Base-by-base conservation (phyloP, 2,888 invertebrate genomes). In the Hydrotaea diabolus region DNA sequence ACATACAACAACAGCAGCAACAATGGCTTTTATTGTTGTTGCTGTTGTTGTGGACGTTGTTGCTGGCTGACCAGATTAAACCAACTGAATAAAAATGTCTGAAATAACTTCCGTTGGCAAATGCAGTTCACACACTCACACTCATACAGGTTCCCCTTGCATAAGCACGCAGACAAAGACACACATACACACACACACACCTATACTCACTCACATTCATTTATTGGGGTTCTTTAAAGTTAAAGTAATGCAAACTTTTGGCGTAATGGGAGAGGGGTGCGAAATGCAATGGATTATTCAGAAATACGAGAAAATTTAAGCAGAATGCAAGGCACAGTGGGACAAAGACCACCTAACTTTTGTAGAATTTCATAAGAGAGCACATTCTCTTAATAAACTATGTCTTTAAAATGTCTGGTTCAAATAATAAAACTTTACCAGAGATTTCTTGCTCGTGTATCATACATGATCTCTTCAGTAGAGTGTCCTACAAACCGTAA, bases 61-160 rank as follows among this genome's bases (percentile, higher is more conserved):
- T 82, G 79, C 73, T 85, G 77, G 82, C 79, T 82, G 85, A 85
- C 82, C 85, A 85, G 82, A 85, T 85, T 85, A 85, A 85, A 82
- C 82, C 85, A 85, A 82, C 59, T 85, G 85, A 85, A 85, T 85
- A 82, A 85, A 85, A 85, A 82, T 82, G 79, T 82, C 77, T 85
- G 85, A 85, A 85, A 82, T 85, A 82, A 79, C 85, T 85, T 85
- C 85, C 85, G 85, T 71, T 82, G 72, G 85, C 66, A 80, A 85
- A 77, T 82, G 85, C 71, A 85, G 73, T 74, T 36, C 17, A 8
- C 64, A 39, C 39, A 39, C 39, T 39, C 39, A 13, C 39, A 39
- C 39, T 36, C 36, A 3, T 5, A 36, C 8, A 36, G 36, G n/a
- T n/a, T n/a, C n/a, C n/a, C 36, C 3, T 36, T 36, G 36, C 8